A percentile compares a stretch with the other conserved stretches of the same genome.
Evolutionary conservation across 2,797 vertebrate genomes (phyloP).

Genomic region (Channallabes apus): DNA sequence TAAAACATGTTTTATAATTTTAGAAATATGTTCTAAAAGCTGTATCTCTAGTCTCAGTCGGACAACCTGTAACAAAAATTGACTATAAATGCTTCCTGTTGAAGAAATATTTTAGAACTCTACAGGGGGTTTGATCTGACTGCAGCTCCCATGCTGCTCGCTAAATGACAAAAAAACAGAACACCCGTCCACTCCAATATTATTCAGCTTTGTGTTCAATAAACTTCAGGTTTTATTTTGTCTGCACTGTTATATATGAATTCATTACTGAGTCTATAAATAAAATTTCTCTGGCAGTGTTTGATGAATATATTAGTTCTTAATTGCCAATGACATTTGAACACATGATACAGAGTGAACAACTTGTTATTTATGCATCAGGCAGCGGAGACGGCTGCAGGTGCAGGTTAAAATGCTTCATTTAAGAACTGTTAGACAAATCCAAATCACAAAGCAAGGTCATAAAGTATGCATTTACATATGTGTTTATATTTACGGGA

Average conservation of each 20-base stretch:
- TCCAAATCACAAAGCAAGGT: background rate
- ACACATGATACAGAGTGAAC: background rate
- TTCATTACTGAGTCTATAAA: constrained; percentile 19
- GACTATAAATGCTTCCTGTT: constrained; percentile 19
- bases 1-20: too few species aligned
- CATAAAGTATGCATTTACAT: too few species aligned
- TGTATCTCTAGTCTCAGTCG: constrained; percentile 3
- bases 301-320: constrained; percentile 13
- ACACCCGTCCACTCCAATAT: constrained; percentile 10
- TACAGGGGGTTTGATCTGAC: constrained; percentile 13
- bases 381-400: background rate
- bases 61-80: background rate
- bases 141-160: constrained; percentile 29
- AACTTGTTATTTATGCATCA: background rate
- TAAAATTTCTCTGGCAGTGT: constrained; percentile 1
- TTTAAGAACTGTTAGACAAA: background rate
- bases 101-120: constrained; percentile 15
- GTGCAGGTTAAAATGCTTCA: constrained; percentile 3
- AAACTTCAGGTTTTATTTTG: constrained; percentile 15
- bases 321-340: constrained; percentile 23
- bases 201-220: constrained; percentile 21
- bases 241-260: background rate
- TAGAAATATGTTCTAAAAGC: background rate
- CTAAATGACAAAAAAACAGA: constrained; percentile 10
- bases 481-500: too few species aligned